Conservation (phyloP, 2,113 vertebrate genomes). For the Calcarius ornatus region DNA sequence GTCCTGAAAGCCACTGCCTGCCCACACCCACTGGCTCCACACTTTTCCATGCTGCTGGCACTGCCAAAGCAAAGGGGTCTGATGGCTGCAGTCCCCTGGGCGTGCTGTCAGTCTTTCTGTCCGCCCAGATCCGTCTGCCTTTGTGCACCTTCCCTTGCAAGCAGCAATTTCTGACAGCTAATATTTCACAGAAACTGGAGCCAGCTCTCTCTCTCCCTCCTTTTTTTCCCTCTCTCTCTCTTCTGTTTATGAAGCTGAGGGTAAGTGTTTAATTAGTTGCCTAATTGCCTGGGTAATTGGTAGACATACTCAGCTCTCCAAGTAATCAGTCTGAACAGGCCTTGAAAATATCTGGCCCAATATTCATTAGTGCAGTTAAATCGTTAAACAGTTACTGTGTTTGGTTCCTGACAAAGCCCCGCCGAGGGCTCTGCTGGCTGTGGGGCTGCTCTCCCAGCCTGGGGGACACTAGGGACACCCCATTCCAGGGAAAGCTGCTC, state of each 20-base stretch:
- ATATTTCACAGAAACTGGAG: constrained; percentile 79
- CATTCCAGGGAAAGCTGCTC: accelerated
- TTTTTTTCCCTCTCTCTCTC: constrained; percentile 64
- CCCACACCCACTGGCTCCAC: background rate
- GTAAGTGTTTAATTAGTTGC: constrained; percentile 99
- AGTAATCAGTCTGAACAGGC: constrained; percentile 99
- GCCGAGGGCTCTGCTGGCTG: constrained; percentile 41
- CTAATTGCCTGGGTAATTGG: constrained; percentile 99
- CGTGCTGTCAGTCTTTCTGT: background rate
- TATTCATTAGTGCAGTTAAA: constrained; percentile 96
- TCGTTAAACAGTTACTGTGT: constrained; percentile 77
- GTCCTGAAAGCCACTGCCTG: background rate
- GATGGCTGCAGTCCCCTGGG: background rate
- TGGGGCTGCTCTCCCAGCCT: accelerated
- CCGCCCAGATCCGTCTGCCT: background rate
- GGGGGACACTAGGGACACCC: background rate
- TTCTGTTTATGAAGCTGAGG: constrained; percentile 93
- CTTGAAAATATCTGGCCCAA: constrained; percentile 97
- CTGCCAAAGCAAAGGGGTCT: accelerated
- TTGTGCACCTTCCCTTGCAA: constrained; percentile 25
- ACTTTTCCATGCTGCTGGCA: background rate
- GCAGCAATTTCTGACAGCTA: constrained; percentile 76
- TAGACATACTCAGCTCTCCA: constrained; percentile 98
- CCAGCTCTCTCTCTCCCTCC: constrained; percentile 72
- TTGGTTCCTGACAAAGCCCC: constrained; percentile 69